Percentiles rank a stretch among this genome's conserved stretches.
Evolutionary conservation across 23 tunicate species (phyloP).

Genomic region (Ascidia mentula): DNA sequence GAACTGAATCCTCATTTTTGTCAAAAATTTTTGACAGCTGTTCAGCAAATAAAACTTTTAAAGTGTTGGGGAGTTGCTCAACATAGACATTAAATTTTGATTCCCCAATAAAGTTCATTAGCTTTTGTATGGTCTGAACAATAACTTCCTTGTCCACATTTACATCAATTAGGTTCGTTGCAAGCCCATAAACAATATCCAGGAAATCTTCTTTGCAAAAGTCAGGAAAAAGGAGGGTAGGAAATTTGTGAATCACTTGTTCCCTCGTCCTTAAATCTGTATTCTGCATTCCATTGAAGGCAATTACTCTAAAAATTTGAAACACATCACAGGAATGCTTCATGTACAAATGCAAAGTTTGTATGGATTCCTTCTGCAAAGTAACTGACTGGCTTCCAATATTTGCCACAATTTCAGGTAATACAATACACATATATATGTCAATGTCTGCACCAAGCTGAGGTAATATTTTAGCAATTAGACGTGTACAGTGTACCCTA

Average conservation of each 20-base stretch:
- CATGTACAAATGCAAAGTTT: conserved; percentile 83
- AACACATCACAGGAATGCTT: conserved; percentile 62
- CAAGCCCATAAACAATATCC: conserved; percentile 68
- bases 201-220: conserved; percentile 86
- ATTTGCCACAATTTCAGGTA: conserved; percentile 53
- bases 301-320: conserved; percentile 49
- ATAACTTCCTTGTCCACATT: conserved; percentile 40
- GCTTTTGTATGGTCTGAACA: conserved; percentile 32
- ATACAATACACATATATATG: conserved; percentile 50
- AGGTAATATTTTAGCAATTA: conserved; percentile 73
- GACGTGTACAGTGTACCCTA: conserved; percentile 57
- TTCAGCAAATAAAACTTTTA: conserved; percentile 20
- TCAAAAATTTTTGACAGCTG: conserved; percentile 15
- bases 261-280: conserved; percentile 35
- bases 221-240: conserved; percentile 81
- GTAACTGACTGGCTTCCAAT: conserved; percentile 46
- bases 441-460: conserved; percentile 72
- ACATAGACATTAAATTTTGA: conserved; percentile 41
- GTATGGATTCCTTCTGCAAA: conserved; percentile 82
- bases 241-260: conserved; percentile 68
- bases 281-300: conserved; percentile 67
- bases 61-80: conserved; percentile 17
- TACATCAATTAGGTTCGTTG: conserved; percentile 38
- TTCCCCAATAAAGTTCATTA: conserved; percentile 59
- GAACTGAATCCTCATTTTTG: neutral